Conservation (phyloP, 2,888 invertebrate genomes). For the Sclerodermus sp. region DNA sequence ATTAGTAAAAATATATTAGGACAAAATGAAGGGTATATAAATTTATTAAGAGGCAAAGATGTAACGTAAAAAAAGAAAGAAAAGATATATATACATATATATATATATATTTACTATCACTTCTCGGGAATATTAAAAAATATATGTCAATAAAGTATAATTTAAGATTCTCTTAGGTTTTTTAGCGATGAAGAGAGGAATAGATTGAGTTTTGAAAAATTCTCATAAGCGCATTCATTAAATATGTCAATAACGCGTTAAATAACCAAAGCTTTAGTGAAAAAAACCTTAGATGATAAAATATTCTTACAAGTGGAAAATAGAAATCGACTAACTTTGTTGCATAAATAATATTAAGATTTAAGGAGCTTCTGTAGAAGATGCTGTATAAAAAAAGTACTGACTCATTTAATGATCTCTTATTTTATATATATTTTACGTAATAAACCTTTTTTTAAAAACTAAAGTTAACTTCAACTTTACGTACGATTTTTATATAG, state of each 20-base stretch:
- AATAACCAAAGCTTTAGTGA: constrained; percentile 34
- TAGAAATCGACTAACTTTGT: constrained; percentile 10
- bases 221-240: too few relatives aligned
- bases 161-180: neutral
- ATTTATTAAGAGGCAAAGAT: neutral
- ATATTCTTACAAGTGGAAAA: constrained; percentile 33
- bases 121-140: neutral
- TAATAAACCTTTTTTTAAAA: too few relatives aligned
- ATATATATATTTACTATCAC: neutral
- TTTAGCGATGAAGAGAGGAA: neutral
- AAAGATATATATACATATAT: neutral
- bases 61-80: neutral
- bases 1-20: neutral
- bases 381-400: constrained; percentile 12
- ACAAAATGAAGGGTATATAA: neutral
- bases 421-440: neutral
- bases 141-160: neutral
- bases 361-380: constrained; percentile 22
- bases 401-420: neutral
- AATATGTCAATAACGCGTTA: constrained; percentile 26
- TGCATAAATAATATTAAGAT: constrained; percentile 19
- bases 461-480: too few relatives aligned
- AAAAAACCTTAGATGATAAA: constrained; percentile 15
- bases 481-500: too few relatives aligned
- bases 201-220: neutral